Evolutionary conservation across 2,113 vertebrate genomes (phyloP).

Genomic region (Boleophthalmus pectinirostris): DNA sequence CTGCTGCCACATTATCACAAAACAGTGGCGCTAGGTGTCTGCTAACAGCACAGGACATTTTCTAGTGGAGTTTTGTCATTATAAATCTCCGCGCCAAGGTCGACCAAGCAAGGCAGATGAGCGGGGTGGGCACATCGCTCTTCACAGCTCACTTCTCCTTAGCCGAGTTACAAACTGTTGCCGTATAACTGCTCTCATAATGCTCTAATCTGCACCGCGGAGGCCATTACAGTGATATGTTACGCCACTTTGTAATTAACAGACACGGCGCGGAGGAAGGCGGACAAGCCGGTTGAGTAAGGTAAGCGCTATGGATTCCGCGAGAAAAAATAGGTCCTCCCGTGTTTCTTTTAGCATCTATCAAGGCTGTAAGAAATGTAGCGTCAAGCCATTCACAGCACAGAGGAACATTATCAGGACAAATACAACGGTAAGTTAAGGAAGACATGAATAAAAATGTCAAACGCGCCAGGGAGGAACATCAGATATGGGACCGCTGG

Average conservation of each 20-base stretch:
- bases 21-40: neutral
- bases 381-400: neutral
- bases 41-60: neutral
- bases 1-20: neutral
- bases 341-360: neutral
- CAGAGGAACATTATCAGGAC: conserved; percentile 15
- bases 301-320: neutral
- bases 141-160: conserved; percentile 54
- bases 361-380: conserved; percentile 4
- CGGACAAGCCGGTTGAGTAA: conserved; percentile 1
- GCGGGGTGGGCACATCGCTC: conserved; percentile 32
- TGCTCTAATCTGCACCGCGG: conserved; percentile 55
- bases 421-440: conserved; percentile 13
- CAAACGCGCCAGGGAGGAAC: conserved; percentile 1
- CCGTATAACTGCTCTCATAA: conserved; percentile 51
- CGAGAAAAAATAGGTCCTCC: neutral
- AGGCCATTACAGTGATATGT: conserved; percentile 59
- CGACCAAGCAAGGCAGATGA: conserved; percentile 13
- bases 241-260: conserved; percentile 62
- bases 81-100: conserved; percentile 1
- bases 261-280: conserved; percentile 8
- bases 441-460: conserved; percentile 17
- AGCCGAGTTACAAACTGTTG: conserved; percentile 64
- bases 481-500: conserved; percentile 12
- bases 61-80: neutral